Base-by-base conservation (phyloP, 2,888 invertebrate species). In the Pristionchus maxplancki region DNA sequence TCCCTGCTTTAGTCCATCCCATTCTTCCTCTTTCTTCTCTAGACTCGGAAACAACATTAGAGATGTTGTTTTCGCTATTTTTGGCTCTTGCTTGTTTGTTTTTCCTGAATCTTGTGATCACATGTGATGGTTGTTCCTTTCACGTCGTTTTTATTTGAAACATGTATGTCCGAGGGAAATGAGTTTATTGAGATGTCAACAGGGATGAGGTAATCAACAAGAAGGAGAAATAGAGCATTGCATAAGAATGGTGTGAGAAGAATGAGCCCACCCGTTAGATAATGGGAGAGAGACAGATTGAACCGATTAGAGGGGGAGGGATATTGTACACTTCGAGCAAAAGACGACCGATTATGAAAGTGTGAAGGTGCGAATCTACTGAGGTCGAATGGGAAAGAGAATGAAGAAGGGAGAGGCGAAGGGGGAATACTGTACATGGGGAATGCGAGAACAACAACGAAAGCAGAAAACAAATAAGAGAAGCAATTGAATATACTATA, bases 241-340 rank as follows among this genome's bases (percentile, higher is more conserved):
- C 78, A 44, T 44, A 78, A 13, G 74, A 40, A 74, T 40, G 74
- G 15, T 78, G n/a, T n/a, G 78, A 78, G 78, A 44, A 34, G 44
- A 78, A 1, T 78, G 17, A 13, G n/a, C n/a, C 44, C 44, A 78
- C 78, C 78, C 78, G 78, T 44, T 78, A 48, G 44, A 78, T 44
- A 48, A 78, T 44, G 78, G 71, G 37, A 74, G 31, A 74, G 40
- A 58, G 58, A 58, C 71, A 78, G 37, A 71, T 6, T 31, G 11
- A 28, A 78, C 78, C 78, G 44, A 78, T 78, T 9, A 34, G 48
- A 24, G 78, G 20, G 6, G 31, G 20, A 48, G 44, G 34, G 44
- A 78, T 78, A 78, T 78, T 78, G 78, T 78, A 78, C 78, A 78
- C 28, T 78, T 78, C 44, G 44, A 78, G 78, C 44, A 44, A 78